phyloP scores from a whole-genome alignment of 1,140 invertebrate genomes.

The Drosophila rufa region DNA sequence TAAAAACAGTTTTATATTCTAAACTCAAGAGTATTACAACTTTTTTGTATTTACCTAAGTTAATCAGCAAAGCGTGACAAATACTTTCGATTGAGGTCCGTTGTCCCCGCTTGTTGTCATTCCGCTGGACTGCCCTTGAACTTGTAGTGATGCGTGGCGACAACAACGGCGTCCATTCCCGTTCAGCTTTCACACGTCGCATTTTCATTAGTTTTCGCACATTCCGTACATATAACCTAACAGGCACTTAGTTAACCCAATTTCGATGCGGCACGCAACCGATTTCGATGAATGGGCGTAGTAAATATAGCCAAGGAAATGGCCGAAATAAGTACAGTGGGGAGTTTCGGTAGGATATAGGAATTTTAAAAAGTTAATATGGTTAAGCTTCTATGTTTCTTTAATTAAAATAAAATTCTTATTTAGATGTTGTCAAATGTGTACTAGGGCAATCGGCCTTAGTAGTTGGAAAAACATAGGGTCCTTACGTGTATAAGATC shows the following conservation, averaged over 20 bases:
- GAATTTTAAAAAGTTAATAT: too few relatives aligned
- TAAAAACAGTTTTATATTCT: neutral
- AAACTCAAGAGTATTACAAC: neutral
- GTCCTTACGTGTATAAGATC: too few relatives aligned
- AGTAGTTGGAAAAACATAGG: too few relatives aligned
- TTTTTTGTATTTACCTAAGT: neutral
- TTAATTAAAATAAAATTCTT: too few relatives aligned
- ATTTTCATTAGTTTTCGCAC: conserved; percentile 70
- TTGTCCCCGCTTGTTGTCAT: conserved; percentile 16
- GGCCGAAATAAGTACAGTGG: conserved; percentile 6
- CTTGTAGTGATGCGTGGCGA: conserved; percentile 45
- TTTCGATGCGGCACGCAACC: conserved; percentile 66
- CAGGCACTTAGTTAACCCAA: conserved; percentile 80
- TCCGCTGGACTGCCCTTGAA: conserved; percentile 64
- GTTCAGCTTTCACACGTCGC: conserved; percentile 55
- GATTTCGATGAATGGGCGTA: conserved; percentile 68
- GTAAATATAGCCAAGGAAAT: conserved; percentile 34
- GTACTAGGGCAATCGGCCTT: too few relatives aligned
- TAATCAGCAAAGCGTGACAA: neutral
- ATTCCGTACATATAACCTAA: conserved; percentile 45
- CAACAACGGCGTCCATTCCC: conserved; percentile 16
- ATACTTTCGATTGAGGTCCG: neutral
- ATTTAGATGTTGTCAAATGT: too few relatives aligned
- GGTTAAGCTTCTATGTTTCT: too few relatives aligned
- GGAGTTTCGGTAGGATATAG: neutral